Percentiles rank a stretch among this genome's conserved stretches.
Conservation (phyloP, 2,113 vertebrate genomes). For the Alces alces region DNA sequence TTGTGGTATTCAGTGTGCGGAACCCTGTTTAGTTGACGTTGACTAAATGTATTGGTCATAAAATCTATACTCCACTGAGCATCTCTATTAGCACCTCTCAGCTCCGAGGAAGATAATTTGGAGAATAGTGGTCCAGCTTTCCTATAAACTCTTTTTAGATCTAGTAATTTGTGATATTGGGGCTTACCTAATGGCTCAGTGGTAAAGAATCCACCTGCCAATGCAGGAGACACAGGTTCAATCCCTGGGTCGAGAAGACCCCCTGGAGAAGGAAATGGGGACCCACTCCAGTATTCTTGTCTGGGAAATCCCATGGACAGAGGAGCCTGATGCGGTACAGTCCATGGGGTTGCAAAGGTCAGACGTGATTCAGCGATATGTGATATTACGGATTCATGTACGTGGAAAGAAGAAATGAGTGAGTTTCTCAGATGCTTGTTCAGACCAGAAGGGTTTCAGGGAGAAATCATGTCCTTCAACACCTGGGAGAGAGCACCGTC, state of each 20-base stretch:
- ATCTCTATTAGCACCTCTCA: neutral
- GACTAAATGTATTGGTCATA: neutral
- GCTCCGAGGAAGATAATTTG: neutral
- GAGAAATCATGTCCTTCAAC: neutral
- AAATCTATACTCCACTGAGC: neutral
- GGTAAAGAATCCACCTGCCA: neutral
- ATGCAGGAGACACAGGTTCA: neutral
- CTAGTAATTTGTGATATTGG: neutral
- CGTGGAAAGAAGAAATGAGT: neutral
- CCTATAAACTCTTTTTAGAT: neutral
- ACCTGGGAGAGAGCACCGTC: neutral
- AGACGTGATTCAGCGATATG: neutral
- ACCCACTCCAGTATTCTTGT: neutral
- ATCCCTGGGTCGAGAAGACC: neutral
- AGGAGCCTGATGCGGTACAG: neutral
- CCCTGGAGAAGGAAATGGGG: neutral
- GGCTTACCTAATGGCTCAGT: neutral
- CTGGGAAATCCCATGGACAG: neutral
- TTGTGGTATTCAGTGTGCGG: neutral
- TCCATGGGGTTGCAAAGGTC: neutral
- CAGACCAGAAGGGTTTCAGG: neutral
- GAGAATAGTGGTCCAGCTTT: neutral
- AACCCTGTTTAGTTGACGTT: neutral
- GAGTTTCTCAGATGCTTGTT: neutral
- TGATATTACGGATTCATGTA: neutral